Base-by-base conservation (phyloP, 2,888 invertebrate genomes). In the Sarcophaga variegata region DNA sequence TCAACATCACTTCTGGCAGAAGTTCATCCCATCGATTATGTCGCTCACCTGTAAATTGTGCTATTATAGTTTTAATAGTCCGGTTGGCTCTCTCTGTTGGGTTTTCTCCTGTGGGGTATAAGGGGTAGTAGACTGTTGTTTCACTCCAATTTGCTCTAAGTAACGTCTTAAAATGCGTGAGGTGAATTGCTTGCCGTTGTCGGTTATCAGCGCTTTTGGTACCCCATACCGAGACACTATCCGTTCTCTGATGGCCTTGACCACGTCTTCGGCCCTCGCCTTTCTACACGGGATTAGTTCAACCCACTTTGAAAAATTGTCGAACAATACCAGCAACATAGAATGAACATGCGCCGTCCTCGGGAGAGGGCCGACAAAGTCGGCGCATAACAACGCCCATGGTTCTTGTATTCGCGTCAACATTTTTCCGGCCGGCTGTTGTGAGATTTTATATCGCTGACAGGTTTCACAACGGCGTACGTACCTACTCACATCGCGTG, bases 121-220 rank as follows among this genome's bases (percentile, higher is more conserved):
- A 10, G 80, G 79, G 4, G 70, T 71, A 2, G 79, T 79, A 6
- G 17, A 45, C 20, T 79, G 71, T 6, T 79, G 79, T 22, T 2
- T n/a, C 0, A 79, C 45, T 3, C 78, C 69, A 10, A 47, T 45
- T 2, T 78, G 60, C 3, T 14, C 20, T 1, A 79, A 22, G 20
- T 27, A 69, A 10, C 27, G 22, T 17, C 12, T 14, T n/a, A 77
- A 70, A 14, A 67, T 37, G 14, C 17, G 71, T 12, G 77, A 64
- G 1, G 78, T 84, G n/a, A 74, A 80, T n/a, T 84, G 80, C 2
- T 71, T 66, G 1, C 80, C 77, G n/a, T 76, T 85, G n/a, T 81
- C 79, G 12, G 84, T 69, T 2, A 84, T 64, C 4, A 84, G 11
- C 0, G 64, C 60, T 22, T 75, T 80, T 12, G 75, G 84, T 0